These are phyloP conservation scores for Nomada ruficornis DNA, from an alignment of 2,888 invertebrate species.

Conservation along the genomic window DNA sequence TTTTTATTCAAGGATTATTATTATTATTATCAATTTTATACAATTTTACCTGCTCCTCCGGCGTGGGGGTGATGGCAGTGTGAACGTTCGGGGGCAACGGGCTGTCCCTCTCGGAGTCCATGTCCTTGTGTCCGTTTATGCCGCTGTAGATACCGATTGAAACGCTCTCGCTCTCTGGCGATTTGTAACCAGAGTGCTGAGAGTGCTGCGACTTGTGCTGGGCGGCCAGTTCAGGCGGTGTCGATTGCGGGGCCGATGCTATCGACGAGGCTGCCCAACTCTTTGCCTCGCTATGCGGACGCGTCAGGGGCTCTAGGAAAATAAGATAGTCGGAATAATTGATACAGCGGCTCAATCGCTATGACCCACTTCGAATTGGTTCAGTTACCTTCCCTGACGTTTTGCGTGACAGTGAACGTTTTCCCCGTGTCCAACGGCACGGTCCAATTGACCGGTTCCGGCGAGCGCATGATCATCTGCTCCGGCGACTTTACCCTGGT, in stretches of 20 bases:
- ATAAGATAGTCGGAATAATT: not conserved
- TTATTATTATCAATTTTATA: not conserved
- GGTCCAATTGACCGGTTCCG: conserved; percentile 98
- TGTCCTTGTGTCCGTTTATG: conserved; percentile 82
- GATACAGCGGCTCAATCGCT: not conserved
- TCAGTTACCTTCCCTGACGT: conserved; percentile 90
- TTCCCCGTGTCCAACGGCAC: conserved; percentile 97
- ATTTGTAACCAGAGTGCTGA: conserved; percentile 82
- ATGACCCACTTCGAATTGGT: too few relatives aligned
- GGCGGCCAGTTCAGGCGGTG: conserved; percentile 88
- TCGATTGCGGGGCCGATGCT: conserved; percentile 88
- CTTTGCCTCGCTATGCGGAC: conserved; percentile 95
- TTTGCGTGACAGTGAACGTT: conserved; percentile 96
- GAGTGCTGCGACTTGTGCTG: conserved; percentile 84
- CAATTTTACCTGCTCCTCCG: conserved; percentile 56
- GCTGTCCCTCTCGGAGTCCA: conserved; percentile 81
- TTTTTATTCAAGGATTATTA: not conserved
- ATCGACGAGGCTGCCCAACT: conserved; percentile 89
- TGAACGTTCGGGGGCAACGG: conserved; percentile 78
- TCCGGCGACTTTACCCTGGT: conserved; percentile 97
- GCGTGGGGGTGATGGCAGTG: conserved; percentile 71
- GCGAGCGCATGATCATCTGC: conserved; percentile 95
- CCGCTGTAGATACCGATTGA: conserved; percentile 82
- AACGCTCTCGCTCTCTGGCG: conserved; percentile 83
- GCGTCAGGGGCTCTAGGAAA: conserved; percentile 90